Conservation (phyloP, 2,888 invertebrate genomes). For the Trissolcus brochymenae region DNA sequence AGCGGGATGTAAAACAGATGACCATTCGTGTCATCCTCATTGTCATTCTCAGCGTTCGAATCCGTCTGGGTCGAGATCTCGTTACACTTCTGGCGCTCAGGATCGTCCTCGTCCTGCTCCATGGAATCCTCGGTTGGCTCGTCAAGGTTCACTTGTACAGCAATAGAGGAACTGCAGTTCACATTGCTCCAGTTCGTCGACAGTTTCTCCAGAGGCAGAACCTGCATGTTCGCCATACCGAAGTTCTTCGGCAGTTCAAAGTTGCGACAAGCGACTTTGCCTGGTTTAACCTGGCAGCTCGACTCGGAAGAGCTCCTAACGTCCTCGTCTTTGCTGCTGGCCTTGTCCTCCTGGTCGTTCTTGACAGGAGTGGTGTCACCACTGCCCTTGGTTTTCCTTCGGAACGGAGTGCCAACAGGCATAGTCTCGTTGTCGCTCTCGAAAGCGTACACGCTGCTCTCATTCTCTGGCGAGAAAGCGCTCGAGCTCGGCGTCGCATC, state of each 20-base stretch:
- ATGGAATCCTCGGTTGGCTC: conserved; percentile 64
- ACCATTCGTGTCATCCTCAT: conserved; percentile 79
- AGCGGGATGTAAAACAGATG: conserved; percentile 83
- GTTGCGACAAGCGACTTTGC: conserved; percentile 9
- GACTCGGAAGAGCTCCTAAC: neutral
- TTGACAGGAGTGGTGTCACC: conserved; percentile 40
- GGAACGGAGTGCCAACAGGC: conserved; percentile 79
- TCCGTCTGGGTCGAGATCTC: conserved; percentile 77
- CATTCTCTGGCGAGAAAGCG: conserved; percentile 83
- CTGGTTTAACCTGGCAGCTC: conserved; percentile 10
- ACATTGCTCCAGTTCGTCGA: conserved; percentile 73
- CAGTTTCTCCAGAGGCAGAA: conserved; percentile 71
- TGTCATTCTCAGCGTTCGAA: conserved; percentile 73
- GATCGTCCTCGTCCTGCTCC: conserved; percentile 59
- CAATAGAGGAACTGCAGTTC: conserved; percentile 78
- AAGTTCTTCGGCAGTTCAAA: conserved; percentile 65
- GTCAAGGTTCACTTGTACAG: conserved; percentile 79
- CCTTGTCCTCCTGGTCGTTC: conserved; percentile 36
- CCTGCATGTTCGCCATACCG: conserved; percentile 68
- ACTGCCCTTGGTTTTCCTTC: conserved; percentile 67
- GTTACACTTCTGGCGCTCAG: conserved; percentile 67
- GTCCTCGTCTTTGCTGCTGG: conserved; percentile 14
- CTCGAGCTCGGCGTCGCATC: conserved; percentile 76
- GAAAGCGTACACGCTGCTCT: conserved; percentile 85
- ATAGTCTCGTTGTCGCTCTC: conserved; percentile 81